Evolutionary conservation across 1,140 invertebrate species (phyloP), one percentile per base, ranked within the genome.

Genomic region (Lucilia cuprina): DNA sequence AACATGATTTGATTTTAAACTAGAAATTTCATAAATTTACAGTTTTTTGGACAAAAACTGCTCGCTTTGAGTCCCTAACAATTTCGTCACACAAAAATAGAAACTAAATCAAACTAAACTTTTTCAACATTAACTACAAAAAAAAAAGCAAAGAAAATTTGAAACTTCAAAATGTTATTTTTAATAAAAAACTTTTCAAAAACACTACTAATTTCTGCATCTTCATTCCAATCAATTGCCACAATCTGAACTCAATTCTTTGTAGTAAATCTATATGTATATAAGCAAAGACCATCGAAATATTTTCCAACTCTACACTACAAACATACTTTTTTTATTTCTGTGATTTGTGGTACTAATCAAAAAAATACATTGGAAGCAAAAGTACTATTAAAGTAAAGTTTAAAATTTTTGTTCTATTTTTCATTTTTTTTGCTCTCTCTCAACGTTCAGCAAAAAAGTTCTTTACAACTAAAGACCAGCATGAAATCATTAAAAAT

Each of bases 141-240:
- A 41, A n/a, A n/a, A n/a, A n/a, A n/a, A n/a, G n/a, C n/a, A n/a
- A n/a, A n/a, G n/a, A n/a, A n/a, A n/a, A n/a, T n/a, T n/a, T n/a
- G n/a, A n/a, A n/a, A 41, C 35, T 41, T 8, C 35, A 55, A 70
- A 70, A 70, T 21, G 19, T 70, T 70, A 21, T 21, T 70, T 70
- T 70, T 70, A 70, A 70, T 70, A n/a, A 70, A 70, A 70, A 70
- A 70, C 65, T 70, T 70, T 70, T 21, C n/a, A 70, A 70, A 65
- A 70, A 70, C 65, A 70, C 19, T 21, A 21, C 19, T 70, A 70
- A 70, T 70, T 70, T 70, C 14, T 60, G 55, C 55, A 17, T 60
- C 19, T 70, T 70, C 65, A 19, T 70, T 70, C 65, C 65, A 70
- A 70, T 70, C 65, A 70, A 70, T 70, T 70, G 65, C 65, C 65